A percentile compares a stretch with the other conserved stretches of the same genome.
phyloP scores from a whole-genome alignment of 1,140 invertebrate species.

The Papilio xuthus region DNA sequence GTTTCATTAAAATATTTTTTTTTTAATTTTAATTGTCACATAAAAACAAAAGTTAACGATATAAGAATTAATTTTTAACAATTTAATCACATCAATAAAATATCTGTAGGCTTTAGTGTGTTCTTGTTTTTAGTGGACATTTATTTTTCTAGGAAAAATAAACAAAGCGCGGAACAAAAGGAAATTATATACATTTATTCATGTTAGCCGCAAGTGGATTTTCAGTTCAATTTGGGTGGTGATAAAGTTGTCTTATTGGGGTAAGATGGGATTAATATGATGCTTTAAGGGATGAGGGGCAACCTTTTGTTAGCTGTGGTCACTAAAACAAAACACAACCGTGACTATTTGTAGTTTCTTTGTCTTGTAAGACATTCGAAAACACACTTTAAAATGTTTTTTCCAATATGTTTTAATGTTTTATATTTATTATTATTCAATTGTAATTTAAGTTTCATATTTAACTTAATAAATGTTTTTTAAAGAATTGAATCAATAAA shows the following conservation, averaged over 20 bases:
- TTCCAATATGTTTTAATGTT: background rate
- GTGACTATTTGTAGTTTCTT: background rate
- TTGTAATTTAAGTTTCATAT: no score
- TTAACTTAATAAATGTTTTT: no score
- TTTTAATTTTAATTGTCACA: background rate
- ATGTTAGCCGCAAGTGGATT: background rate
- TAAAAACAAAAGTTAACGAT: background rate
- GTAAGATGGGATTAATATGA: background rate
- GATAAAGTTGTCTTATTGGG: background rate
- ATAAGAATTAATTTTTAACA: background rate
- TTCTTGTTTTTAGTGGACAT: background rate
- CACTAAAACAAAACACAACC: background rate
- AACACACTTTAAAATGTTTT: no score
- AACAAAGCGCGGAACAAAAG: background rate
- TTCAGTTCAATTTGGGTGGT: constrained; percentile 1
- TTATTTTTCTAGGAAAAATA: background rate
- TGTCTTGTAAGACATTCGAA: background rate
- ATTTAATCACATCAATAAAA: background rate
- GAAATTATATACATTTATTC: background rate
- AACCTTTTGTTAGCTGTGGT: constrained; percentile 6
- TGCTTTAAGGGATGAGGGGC: background rate
- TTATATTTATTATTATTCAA: background rate
- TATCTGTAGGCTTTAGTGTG: background rate
- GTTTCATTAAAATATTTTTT: background rate
- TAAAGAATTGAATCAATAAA: no score